Evolutionary conservation across 1,140 invertebrate species (phyloP).

Genomic region (Macrostomum lignano): DNA sequence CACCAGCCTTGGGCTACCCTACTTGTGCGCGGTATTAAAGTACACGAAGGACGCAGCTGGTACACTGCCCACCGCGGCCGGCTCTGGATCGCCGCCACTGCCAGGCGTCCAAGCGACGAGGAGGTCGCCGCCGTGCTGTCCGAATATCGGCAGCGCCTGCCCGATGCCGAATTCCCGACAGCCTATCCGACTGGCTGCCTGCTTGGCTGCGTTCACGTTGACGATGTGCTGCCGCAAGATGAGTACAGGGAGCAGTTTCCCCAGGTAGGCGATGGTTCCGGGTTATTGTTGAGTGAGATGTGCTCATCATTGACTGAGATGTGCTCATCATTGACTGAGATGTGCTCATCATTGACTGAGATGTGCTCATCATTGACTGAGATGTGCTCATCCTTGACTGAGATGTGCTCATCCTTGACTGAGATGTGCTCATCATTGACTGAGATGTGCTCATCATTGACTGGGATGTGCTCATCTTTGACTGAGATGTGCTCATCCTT

Average conservation of each 20-base stretch:
- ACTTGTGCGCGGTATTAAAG: conserved; percentile 60
- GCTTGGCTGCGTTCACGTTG: conserved; percentile 54
- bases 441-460: too few relatives aligned
- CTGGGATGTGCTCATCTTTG: too few relatives aligned
- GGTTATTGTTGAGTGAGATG: background rate
- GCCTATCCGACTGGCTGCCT: conserved; percentile 57
- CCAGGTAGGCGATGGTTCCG: background rate
- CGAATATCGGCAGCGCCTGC: too few relatives aligned
- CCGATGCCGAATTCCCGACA: conserved; percentile 38
- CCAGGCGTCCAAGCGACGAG: conserved; percentile 39
- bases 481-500: too few relatives aligned
- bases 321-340: too few relatives aligned
- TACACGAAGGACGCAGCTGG: conserved; percentile 70
- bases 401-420: too few relatives aligned
- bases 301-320: too few relatives aligned
- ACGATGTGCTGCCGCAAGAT: conserved; percentile 57
- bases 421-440: too few relatives aligned
- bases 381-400: too few relatives aligned
- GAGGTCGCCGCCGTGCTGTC: conserved; percentile 43
- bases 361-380: too few relatives aligned
- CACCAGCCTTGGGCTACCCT: conserved; percentile 82
- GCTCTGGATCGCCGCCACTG: conserved; percentile 67
- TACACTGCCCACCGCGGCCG: conserved; percentile 60
- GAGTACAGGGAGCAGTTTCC: conserved; percentile 35
- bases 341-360: too few relatives aligned